Base-by-base conservation (phyloP, 1,140 invertebrate species). In the Elymnias hypermnestra region DNA sequence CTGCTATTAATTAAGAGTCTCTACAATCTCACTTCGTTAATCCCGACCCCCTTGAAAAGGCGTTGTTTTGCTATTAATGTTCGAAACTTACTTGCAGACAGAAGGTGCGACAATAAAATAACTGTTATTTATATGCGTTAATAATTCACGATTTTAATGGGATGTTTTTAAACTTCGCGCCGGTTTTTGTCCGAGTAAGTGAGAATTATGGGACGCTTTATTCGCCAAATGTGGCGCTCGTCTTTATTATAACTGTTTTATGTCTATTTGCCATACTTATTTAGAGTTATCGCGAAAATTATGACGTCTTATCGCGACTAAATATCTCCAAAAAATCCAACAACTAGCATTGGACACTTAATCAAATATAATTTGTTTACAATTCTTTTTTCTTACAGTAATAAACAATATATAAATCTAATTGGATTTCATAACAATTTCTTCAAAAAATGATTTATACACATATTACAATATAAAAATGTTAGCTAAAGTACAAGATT, bases 1-100 rank as follows among this genome's bases (percentile, higher is more conserved):
- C 60, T 78, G 59, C 77, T 72, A 82, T 82, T 82, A 78, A 82
- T 82, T 82, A 76, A 72, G 77, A 70, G 69, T 60, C 65, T 70
- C 70, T 71, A 76, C 74, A 76, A 70, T 67, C 71, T 56, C 72
- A 70, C 72, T 82, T 72, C 64, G 74, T 78, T 82, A 78, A 82
- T 78, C 74, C 63, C 53, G 31, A 63, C 59, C 62, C 69, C 64
- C 44, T 66, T 55, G 52, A 52, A 63, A 63, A 64, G 57, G 55
- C 57, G 53, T 53, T 57, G 45, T 62, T 52, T 57, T 44, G 63
- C 75, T 67, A 74, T 76, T 77, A 76, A 81, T 73, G 75, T 77
- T 69, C 46, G 52, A 64, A 75, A 79, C 47, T 79, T 71, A 33
- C 57, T 64, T 37, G 52, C 57, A 57, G 59, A 63, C 72, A 69